Conservation (phyloP, 1,140 invertebrate species). For the Maniola jurtina region DNA sequence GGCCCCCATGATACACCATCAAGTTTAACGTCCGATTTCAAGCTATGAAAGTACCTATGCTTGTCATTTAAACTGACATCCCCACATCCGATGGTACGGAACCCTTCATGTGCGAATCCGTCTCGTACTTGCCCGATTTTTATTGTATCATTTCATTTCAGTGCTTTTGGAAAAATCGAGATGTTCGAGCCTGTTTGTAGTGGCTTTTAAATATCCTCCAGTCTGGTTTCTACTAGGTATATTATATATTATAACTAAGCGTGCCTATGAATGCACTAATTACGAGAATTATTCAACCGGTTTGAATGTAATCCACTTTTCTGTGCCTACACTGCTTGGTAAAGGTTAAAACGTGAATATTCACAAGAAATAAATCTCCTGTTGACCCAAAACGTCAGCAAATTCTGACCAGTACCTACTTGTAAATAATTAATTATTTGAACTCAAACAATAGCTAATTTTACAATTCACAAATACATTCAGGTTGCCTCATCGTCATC, state of each 20-base stretch:
- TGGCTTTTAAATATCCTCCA: conserved; percentile 1
- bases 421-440: no score
- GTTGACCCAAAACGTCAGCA: conserved; percentile 15
- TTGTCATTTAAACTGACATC: not conserved
- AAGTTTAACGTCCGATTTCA: no score
- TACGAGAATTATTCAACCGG: conserved; percentile 35
- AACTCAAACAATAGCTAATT: no score
- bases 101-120: no score
- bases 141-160: no score
- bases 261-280: conserved; percentile 32
- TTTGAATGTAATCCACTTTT: conserved; percentile 36
- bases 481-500: no score
- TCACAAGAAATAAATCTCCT: conserved; percentile 17
- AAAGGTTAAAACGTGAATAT: conserved; percentile 36
- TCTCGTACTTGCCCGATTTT: no score
- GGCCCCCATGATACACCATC: no score
- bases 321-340: conserved; percentile 31
- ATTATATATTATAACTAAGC: conserved; percentile 19
- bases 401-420: not conserved
- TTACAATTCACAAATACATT: no score
- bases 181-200: not conserved
- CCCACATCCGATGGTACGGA: no score
- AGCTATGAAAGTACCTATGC: no score
- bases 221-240: conserved; percentile 15
- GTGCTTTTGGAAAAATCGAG: not conserved